A percentile compares a stretch with the other conserved stretches of the same genome.
These are phyloP conservation scores for Halictus ligatus DNA, from an alignment of 2,888 invertebrate species.

Conservation along the genomic window DNA sequence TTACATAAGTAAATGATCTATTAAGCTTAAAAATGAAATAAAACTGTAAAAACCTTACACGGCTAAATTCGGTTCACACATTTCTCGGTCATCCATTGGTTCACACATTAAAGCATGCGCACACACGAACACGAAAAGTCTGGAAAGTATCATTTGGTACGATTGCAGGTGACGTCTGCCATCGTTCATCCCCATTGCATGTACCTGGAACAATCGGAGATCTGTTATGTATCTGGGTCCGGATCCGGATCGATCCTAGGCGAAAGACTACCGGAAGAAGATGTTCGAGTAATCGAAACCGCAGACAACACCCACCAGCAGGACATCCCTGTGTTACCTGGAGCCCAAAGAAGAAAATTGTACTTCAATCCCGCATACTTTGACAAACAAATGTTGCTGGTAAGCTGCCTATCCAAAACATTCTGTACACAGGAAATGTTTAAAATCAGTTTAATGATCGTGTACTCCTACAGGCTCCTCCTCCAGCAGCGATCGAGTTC, in stretches of 20 bases:
- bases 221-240: slow-evolving; percentile 79
- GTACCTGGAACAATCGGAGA: slow-evolving; percentile 79
- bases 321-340: slow-evolving; percentile 83
- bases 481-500: slow-evolving; percentile 95
- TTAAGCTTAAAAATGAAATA: slow-evolving; percentile 63
- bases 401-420: slow-evolving; percentile 83
- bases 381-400: slow-evolving; percentile 93
- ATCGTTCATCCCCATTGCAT: slow-evolving; percentile 88
- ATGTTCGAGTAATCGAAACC: slow-evolving; percentile 94
- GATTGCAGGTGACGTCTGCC: slow-evolving; percentile 88
- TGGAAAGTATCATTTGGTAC: background rate
- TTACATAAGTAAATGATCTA: slow-evolving; percentile 58
- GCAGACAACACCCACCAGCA: slow-evolving; percentile 85
- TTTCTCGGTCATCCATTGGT: background rate
- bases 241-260: slow-evolving; percentile 78
- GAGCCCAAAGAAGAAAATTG: slow-evolving; percentile 91
- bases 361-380: slow-evolving; percentile 97
- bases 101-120: slow-evolving; percentile 18
- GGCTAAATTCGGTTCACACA: slow-evolving; percentile 24
- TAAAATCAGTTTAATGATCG: slow-evolving; percentile 20
- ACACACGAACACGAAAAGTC: slow-evolving; percentile 18
- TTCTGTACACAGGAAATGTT: background rate
- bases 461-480: slow-evolving; percentile 90
- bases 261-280: slow-evolving; percentile 92
- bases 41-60: slow-evolving; percentile 55